These are phyloP conservation scores for Triplophysa rosa DNA, from an alignment of 2,113 vertebrate species.

Conservation along the genomic window DNA sequence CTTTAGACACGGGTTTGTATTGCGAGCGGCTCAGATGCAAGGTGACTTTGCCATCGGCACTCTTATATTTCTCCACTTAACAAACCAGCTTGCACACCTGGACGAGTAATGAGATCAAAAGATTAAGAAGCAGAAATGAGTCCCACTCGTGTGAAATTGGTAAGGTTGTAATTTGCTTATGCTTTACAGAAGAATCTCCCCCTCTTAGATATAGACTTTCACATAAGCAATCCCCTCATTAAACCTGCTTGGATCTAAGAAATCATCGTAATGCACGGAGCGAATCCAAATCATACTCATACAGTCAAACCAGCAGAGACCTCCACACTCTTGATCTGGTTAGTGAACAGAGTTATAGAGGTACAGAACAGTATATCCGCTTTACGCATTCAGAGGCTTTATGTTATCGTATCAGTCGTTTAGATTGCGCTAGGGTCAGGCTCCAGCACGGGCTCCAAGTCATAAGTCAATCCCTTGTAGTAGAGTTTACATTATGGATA, in stretches of 20 bases:
- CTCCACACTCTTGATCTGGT: neutral
- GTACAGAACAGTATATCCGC: neutral
- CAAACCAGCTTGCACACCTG: constrained; percentile 13
- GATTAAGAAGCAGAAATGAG: constrained; percentile 41
- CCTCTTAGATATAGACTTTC: constrained; percentile 9
- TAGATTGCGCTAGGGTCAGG: neutral
- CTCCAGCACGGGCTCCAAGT: neutral
- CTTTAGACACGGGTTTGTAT: constrained; percentile 20
- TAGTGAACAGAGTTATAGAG: neutral
- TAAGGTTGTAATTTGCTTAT: constrained; percentile 27
- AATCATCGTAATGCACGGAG: neutral
- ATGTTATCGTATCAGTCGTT: neutral
- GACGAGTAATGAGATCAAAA: constrained; percentile 45
- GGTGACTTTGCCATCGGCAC: constrained; percentile 39
- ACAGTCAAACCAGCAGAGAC: neutral
- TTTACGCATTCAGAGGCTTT: neutral
- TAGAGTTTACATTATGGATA: constrained; percentile 26
- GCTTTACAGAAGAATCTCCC: neutral
- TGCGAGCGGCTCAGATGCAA: neutral
- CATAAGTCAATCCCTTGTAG: constrained; percentile 1
- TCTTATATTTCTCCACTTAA: constrained; percentile 25
- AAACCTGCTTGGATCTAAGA: neutral
- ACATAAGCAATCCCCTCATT: neutral
- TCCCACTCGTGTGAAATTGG: constrained; percentile 27
- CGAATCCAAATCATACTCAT: constrained; percentile 26